A percentile compares a stretch with the other conserved stretches of the same genome.
These are phyloP conservation scores for Rhyacophila evoluta DNA, from an alignment of 2,888 invertebrate species.

Conservation along the genomic window DNA sequence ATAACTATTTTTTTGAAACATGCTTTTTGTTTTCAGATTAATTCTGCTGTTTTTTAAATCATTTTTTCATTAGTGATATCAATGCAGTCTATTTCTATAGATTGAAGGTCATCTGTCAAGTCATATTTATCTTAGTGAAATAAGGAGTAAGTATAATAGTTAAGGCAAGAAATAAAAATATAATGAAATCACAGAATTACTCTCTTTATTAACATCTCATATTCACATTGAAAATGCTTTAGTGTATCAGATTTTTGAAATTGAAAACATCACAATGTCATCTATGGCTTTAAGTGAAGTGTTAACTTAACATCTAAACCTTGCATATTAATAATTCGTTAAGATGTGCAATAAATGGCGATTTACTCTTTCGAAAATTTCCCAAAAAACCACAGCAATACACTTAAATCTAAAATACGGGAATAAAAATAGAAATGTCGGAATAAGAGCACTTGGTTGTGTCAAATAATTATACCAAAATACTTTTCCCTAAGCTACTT, in stretches of 20 bases:
- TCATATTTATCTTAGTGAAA: no score
- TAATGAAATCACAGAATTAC: neutral
- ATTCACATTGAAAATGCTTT: neutral
- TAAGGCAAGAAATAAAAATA: neutral
- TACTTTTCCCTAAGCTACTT: neutral
- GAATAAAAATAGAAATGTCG: slow-evolving; percentile 28
- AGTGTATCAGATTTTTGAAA: neutral
- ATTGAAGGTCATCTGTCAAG: no score
- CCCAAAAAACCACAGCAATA: slow-evolving; percentile 2
- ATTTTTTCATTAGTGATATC: no score
- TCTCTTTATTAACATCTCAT: neutral
- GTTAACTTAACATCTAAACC: slow-evolving; percentile 7
- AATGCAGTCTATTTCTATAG: no score
- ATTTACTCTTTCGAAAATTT: slow-evolving; percentile 1
- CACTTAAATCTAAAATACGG: slow-evolving; percentile 23
- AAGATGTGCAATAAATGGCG: slow-evolving; percentile 12
- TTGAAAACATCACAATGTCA: neutral
- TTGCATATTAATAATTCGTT: slow-evolving; percentile 3
- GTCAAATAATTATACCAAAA: slow-evolving; percentile 22
- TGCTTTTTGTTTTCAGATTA: no score
- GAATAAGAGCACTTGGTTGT: slow-evolving; percentile 33
- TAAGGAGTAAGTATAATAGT: no score
- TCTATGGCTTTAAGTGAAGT: neutral
- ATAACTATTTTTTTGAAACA: no score
- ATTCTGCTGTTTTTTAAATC: no score